A percentile compares a stretch with the other conserved stretches of the same genome.
Evolutionary conservation across 2,113 vertebrate genomes (phyloP).

Genomic region (Triplophysa dalaica): DNA sequence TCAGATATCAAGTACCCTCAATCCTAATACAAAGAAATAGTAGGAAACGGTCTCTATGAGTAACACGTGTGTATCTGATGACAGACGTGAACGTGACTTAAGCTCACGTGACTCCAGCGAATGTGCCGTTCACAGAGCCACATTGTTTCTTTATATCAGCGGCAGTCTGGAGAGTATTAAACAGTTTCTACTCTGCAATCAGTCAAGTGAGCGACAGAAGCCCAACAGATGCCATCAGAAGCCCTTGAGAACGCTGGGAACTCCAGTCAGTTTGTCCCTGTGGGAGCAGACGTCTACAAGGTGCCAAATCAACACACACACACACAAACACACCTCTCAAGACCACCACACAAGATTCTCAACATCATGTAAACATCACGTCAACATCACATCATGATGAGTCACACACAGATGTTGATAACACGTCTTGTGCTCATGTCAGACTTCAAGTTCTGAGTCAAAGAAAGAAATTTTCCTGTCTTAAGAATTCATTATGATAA

Average conservation of each 20-base stretch:
- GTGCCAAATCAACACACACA: conserved; percentile 32
- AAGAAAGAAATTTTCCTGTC: too few species aligned
- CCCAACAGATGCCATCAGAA: conserved; percentile 30
- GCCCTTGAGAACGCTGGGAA: conserved; percentile 21
- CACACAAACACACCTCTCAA: conserved; percentile 12
- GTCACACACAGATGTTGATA: too few species aligned
- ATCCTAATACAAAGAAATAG: background rate
- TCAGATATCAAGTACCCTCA: too few species aligned
- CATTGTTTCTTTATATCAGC: conserved; percentile 37
- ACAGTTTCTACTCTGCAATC: conserved; percentile 50
- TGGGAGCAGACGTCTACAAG: conserved; percentile 21
- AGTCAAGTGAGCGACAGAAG: conserved; percentile 43
- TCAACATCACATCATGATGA: too few species aligned
- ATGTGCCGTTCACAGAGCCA: conserved; percentile 42
- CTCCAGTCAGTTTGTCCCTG: conserved; percentile 9
- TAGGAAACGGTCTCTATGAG: background rate
- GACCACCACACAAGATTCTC: too few species aligned
- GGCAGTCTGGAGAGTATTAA: conserved; percentile 50
- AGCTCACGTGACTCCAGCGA: conserved; percentile 11
- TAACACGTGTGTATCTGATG: background rate
- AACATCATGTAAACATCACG: too few species aligned
- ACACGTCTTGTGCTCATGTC: too few species aligned
- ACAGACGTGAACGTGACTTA: background rate
- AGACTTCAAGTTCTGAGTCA: too few species aligned
- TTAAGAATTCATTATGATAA: too few species aligned